Evolutionary conservation across 2,888 invertebrate species (phyloP), one percentile per base, ranked within the genome.

Genomic region (Phasia obesa): DNA sequence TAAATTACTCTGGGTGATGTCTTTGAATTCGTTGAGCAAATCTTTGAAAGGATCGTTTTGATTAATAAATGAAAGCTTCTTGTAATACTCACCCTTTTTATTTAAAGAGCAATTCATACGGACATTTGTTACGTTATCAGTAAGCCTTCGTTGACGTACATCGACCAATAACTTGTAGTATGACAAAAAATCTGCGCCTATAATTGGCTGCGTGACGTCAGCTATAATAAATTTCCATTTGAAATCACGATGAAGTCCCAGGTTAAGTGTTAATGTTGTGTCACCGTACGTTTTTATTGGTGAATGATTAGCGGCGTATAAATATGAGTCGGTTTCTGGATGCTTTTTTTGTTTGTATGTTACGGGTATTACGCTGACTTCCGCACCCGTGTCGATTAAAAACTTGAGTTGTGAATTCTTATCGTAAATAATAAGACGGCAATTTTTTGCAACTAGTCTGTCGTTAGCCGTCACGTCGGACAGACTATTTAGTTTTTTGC

Each of bases 381-480:
- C 81, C 4, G 86, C 84, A 17, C 65, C 84, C 6, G 84, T 86
- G 64, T 84, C 82, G 15, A 83, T 47, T n/a, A n/a, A n/a, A n/a
- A n/a, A n/a, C n/a, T n/a, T n/a, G n/a, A n/a, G n/a, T n/a, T n/a
- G n/a, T n/a, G n/a, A n/a, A n/a, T n/a, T n/a, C n/a, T n/a, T n/a
- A n/a, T n/a, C n/a, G n/a, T n/a, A n/a, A n/a, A n/a, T n/a, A n/a
- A n/a, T n/a, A n/a, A n/a, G n/a, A n/a, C n/a, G n/a, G n/a, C n/a
- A n/a, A n/a, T n/a, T n/a, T 27, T 13, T 60, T 42, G 17, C 6
- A 49, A 19, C 49, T 42, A 51, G 25, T 73, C 71, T 60, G 47
- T 23, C 44, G 44, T 44, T 6, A 53, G 49, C 77, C 73, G 70
- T 21, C 49, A 47, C 42, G 47, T 49, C 42, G n/a, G 51, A 75